phyloP scores from a whole-genome alignment of 92 coral and sea anemone genomes.

The Epizoanthus ramosus region DNA sequence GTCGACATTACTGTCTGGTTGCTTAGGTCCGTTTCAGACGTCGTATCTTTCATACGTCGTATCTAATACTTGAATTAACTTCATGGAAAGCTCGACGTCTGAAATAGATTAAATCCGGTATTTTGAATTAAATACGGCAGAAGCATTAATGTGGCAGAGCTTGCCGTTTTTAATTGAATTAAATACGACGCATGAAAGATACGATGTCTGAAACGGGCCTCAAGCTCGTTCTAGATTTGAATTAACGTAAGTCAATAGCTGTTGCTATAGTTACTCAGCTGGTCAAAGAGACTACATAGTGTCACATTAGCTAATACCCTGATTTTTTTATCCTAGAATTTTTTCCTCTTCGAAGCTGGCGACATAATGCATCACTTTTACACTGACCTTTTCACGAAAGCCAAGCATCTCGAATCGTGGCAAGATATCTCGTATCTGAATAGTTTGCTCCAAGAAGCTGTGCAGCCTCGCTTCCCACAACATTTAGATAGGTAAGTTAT shows the following conservation, averaged over 20 bases:
- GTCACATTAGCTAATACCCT: background rate
- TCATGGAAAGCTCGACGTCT: too few species aligned
- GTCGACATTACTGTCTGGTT: too few species aligned
- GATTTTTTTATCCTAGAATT: slow-evolving; percentile 56
- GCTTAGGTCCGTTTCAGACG: too few species aligned
- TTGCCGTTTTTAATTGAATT: too few species aligned
- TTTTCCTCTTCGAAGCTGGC: slow-evolving; percentile 96
- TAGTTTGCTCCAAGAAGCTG: slow-evolving; percentile 87
- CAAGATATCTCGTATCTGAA: slow-evolving; percentile 93
- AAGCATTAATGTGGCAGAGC: too few species aligned
- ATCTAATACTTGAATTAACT: too few species aligned
- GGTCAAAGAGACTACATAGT: background rate
- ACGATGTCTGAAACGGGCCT: too few species aligned
- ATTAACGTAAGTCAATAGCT: background rate
- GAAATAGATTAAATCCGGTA: too few species aligned
- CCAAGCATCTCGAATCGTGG: slow-evolving; percentile 82
- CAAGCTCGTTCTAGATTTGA: background rate
- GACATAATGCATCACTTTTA: slow-evolving; percentile 97
- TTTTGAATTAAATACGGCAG: too few species aligned
- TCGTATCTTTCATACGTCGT: too few species aligned
- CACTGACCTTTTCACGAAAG: slow-evolving; percentile 89
- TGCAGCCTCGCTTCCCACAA: slow-evolving; percentile 76
- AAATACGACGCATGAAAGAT: too few species aligned
- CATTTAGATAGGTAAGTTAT: slow-evolving; percentile 71
- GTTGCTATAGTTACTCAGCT: background rate